phyloP scores from a whole-genome alignment of 2,113 vertebrate genomes.

The Oceanites oceanicus region DNA sequence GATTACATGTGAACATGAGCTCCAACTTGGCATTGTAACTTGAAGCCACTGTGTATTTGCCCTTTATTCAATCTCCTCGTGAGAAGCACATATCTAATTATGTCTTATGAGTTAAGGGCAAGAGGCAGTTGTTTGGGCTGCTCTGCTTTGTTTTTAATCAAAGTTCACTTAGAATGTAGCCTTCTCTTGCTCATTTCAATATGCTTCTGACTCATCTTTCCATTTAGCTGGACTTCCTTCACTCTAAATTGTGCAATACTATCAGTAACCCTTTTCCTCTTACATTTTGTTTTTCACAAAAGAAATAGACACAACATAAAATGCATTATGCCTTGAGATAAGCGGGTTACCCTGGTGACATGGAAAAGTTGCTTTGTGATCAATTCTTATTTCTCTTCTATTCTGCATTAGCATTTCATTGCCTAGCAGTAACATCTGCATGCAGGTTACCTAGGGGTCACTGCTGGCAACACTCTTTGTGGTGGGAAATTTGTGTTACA shows the following conservation, averaged over 20 bases:
- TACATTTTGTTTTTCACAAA: background rate
- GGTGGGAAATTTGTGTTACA: background rate
- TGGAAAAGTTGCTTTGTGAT: background rate
- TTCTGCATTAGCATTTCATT: background rate
- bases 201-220: background rate
- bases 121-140: background rate
- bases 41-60: background rate
- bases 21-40: background rate
- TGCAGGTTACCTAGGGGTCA: background rate
- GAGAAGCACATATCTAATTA: background rate
- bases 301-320: background rate
- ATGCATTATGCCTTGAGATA: background rate
- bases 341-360: background rate
- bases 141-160: conserved; percentile 1
- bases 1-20: background rate
- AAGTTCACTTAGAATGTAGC: background rate
- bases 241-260: background rate
- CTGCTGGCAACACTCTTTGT: background rate
- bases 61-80: background rate
- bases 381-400: fast-evolving
- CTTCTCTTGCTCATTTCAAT: background rate
- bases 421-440: background rate
- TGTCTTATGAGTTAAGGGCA: background rate
- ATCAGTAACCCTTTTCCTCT: background rate
- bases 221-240: background rate